Evolutionary conservation across 1,140 invertebrate genomes (phyloP).

Genomic region (Dolichoris vasculosae): DNA sequence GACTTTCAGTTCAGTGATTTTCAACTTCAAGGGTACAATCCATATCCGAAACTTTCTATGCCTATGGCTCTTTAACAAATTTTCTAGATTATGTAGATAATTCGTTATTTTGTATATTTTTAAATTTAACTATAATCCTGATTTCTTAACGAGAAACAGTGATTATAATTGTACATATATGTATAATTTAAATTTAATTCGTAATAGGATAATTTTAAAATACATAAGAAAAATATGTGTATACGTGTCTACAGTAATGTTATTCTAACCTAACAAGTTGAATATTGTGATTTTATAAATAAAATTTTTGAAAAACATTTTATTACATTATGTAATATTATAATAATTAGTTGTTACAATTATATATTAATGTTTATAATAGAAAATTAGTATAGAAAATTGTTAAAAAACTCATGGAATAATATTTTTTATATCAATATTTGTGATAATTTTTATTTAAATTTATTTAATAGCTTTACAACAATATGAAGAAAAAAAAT

Average conservation of each 20-base stretch:
- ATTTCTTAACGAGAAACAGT: neutral
- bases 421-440: too few relatives aligned
- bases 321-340: neutral
- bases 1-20: constrained; percentile 94
- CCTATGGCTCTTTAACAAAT: constrained; percentile 93
- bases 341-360: neutral
- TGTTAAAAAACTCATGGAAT: neutral
- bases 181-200: neutral
- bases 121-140: neutral
- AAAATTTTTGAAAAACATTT: neutral
- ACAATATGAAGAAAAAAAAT: too few relatives aligned
- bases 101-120: neutral
- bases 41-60: constrained; percentile 94
- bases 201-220: neutral
- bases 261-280: neutral
- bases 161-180: constrained; percentile 5
- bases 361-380: neutral
- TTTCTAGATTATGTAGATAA: neutral
- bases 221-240: neutral
- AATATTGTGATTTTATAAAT: neutral
- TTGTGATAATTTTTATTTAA: too few relatives aligned
- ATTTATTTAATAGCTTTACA: too few relatives aligned
- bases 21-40: constrained; percentile 89
- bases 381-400: neutral
- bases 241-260: neutral